Evolutionary conservation across 2,797 vertebrate genomes (phyloP).

Genomic region (Pelobates cultripes): DNA sequence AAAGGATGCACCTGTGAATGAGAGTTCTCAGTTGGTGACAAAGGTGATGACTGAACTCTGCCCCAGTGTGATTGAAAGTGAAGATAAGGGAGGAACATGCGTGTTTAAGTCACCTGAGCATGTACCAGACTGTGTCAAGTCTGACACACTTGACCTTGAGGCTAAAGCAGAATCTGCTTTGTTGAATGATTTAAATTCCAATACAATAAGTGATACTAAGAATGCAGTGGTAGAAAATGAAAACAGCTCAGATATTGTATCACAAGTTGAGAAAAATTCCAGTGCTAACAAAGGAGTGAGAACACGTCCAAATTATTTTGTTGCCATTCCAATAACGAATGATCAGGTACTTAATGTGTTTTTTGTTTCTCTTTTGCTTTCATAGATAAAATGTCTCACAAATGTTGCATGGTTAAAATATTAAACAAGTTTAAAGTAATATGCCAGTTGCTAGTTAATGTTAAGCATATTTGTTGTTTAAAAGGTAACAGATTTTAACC

Average conservation of each 20-base stretch:
- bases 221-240: neutral
- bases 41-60: neutral
- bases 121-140: neutral
- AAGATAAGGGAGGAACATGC: neutral
- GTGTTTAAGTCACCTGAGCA: neutral
- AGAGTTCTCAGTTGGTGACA: neutral
- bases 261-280: neutral
- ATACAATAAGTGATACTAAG: neutral
- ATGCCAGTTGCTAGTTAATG: no score
- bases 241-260: neutral
- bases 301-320: slow-evolving; percentile 63
- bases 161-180: neutral
- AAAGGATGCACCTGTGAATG: neutral
- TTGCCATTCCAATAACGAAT: slow-evolving; percentile 61
- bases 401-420: no score
- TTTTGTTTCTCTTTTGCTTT: neutral
- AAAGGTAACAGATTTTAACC: no score
- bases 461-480: no score
- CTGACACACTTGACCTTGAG: neutral
- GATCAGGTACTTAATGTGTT: slow-evolving; percentile 57
- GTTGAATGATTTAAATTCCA: neutral
- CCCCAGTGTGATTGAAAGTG: neutral
- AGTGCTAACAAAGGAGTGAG: neutral
- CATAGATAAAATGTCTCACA: no score
- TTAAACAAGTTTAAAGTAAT: no score